Evolutionary conservation across 2,797 vertebrate species (phyloP), one percentile per base, ranked within the genome.

Genomic region (Triplophysa bombifrons): DNA sequence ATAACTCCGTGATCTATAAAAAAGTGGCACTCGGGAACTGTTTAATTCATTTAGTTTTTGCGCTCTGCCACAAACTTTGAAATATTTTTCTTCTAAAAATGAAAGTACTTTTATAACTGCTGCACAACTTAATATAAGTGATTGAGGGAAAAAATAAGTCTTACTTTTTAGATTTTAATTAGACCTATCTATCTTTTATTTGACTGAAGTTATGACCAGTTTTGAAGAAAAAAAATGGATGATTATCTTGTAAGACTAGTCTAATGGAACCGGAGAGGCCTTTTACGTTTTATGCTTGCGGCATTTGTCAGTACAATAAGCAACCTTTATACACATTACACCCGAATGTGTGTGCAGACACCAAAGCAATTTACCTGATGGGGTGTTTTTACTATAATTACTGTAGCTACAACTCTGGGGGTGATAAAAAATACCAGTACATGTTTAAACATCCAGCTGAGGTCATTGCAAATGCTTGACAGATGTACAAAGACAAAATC

Each of bases 401-500:
- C 25, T 61, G 8, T 19, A 19, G 61, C 61, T 10, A 19, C 3
- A 38, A 30, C 16, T 38, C 7, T 6, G 34, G 60, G 16, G 12
- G 10, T 60, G 27, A 64, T 34, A n/a, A 10, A 27, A 63, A 38
- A 64, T 19, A 3, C 30, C 14, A 34, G 16, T 38, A 6, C 61
- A 34, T 3, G 30, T 30, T 11, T 41, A 61, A 73, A 73, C 22
- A 11, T 63, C 41, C 55, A n/a, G 55, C 22, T 3, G 2, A 61
- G 9, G 44, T 48, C 20, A 60, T 27, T 72, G 22, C 55, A 72
- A 27, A 19, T 27, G 55, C 38, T 44, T 46, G n/a, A 56, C 20
- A 25, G 55, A 46, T 25, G 27, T 63, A 63, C 60, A 72, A 58
- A 58, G 34, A 25, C 51, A 6, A 69, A 51, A 70, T 34, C 11